Conservation (phyloP, 2,113 vertebrate genomes). For the Rousettus leschenaultii region DNA sequence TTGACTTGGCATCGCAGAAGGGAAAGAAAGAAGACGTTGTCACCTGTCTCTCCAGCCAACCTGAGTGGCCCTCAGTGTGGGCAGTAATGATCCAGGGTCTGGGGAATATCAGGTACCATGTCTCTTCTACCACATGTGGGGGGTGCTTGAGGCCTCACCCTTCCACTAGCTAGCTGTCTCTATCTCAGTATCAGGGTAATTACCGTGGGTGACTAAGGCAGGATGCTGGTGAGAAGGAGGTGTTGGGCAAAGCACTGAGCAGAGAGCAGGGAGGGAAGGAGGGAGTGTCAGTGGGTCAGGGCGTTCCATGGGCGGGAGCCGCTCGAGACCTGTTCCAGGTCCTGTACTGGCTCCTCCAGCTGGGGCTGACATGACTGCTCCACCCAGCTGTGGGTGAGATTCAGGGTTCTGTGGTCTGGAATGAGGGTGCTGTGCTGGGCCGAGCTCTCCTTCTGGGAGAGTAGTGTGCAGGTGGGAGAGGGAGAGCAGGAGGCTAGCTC, state of each 20-base stretch:
- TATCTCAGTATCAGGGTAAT: slow-evolving; percentile 77
- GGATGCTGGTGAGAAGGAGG: slow-evolving; percentile 70
- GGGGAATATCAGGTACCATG: background rate
- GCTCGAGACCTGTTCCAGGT: slow-evolving; percentile 35
- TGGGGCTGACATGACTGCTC: slow-evolving; percentile 42
- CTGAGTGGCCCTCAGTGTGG: background rate
- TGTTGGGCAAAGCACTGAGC: slow-evolving; percentile 48
- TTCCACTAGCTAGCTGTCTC: slow-evolving; percentile 38
- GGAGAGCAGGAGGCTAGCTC: background rate
- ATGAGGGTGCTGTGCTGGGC: background rate
- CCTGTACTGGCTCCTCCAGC: slow-evolving; percentile 60
- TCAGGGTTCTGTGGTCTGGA: background rate
- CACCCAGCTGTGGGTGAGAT: slow-evolving; percentile 34
- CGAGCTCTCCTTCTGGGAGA: background rate
- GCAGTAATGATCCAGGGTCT: background rate
- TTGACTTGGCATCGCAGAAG: background rate
- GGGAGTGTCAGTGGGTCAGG: slow-evolving; percentile 44
- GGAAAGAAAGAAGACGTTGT: background rate
- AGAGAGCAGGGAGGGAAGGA: slow-evolving; percentile 8
- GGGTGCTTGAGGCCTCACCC: background rate
- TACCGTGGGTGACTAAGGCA: slow-evolving; percentile 75
- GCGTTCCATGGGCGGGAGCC: slow-evolving; percentile 60
- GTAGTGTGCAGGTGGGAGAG: background rate
- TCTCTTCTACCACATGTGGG: background rate
- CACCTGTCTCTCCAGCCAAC: background rate